Conservation (phyloP, 2,888 invertebrate genomes). For the Sisyra terminalis region DNA sequence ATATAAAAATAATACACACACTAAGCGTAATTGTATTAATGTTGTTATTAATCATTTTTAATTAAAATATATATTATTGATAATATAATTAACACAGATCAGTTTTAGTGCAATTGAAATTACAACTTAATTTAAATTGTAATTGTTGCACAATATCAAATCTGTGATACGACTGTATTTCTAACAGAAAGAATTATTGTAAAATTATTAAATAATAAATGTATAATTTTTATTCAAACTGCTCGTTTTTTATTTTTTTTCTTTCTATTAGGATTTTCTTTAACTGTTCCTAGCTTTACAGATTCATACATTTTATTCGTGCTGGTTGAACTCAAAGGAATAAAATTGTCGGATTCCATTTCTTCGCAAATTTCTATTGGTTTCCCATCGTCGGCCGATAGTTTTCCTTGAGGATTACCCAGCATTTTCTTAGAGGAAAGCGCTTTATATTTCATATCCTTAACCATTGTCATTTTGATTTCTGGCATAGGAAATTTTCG, state of each 20-base stretch:
- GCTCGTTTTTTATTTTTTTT: background rate
- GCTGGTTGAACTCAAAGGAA: background rate
- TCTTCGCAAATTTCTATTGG: too few species aligned
- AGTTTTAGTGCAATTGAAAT: background rate
- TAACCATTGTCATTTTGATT: background rate
- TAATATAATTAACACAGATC: background rate
- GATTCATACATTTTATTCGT: too few species aligned
- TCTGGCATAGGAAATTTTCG: background rate
- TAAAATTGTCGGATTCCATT: background rate
- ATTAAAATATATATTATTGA: background rate
- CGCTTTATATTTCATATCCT: background rate
- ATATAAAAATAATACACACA: background rate
- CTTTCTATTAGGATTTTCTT: background rate
- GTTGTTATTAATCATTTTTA: conserved; percentile 2
- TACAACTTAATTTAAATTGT: background rate
- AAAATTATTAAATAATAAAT: conserved; percentile 6
- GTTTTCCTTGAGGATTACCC: too few species aligned
- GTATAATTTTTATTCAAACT: conserved; percentile 1
- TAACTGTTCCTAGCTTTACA: background rate
- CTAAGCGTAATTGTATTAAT: conserved; percentile 3
- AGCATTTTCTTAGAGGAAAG: background rate
- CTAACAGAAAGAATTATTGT: background rate
- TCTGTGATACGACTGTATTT: background rate
- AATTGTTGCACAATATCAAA: background rate
- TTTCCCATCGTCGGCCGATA: too few species aligned